Percentiles rank a stretch among this genome's conserved stretches.
Evolutionary conservation across 35 echinoderm and acorn worm species (phyloP).

Genomic region (Chiridota heheva): DNA sequence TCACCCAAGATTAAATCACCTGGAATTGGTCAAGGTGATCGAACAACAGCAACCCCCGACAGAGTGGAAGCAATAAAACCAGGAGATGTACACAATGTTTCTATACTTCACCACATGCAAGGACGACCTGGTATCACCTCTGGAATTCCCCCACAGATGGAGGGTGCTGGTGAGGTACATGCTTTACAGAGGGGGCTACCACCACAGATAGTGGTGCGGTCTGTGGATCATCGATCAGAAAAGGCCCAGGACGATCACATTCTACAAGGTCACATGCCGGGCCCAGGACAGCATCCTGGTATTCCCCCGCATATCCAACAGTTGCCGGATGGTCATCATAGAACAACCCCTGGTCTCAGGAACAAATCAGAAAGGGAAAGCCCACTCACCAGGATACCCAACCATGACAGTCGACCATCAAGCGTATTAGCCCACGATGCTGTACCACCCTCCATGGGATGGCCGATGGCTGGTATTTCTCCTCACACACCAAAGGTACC

Average conservation of each 20-base stretch:
- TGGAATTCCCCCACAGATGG: slow-evolving; percentile 65
- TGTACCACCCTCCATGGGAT: slow-evolving; percentile 11
- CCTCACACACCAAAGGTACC: slow-evolving; percentile 53
- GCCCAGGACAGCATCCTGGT: slow-evolving; percentile 20
- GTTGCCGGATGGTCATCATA: slow-evolving; percentile 2
- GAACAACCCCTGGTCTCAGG: slow-evolving; percentile 38
- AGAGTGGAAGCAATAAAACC: slow-evolving; percentile 40
- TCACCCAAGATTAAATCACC: slow-evolving; percentile 93
- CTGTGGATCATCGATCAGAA: too few relatives aligned
- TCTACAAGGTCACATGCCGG: slow-evolving; percentile 8
- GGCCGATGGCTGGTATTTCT: slow-evolving; percentile 55
- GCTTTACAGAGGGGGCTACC: too few relatives aligned
- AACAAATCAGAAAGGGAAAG: slow-evolving; percentile 37
- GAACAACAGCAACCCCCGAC: slow-evolving; percentile 63
- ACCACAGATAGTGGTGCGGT: slow-evolving; percentile 66
- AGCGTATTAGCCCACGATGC: background rate
- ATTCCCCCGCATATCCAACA: slow-evolving; percentile 56
- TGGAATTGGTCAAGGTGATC: slow-evolving; percentile 61
- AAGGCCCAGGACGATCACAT: slow-evolving; percentile 39
- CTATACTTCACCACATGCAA: slow-evolving; percentile 54
- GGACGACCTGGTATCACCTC: slow-evolving; percentile 77
- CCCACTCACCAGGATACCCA: slow-evolving; percentile 36
- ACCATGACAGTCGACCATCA: slow-evolving; percentile 19
- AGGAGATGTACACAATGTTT: slow-evolving; percentile 52
- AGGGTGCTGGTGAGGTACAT: slow-evolving; percentile 27